Base-by-base conservation (phyloP, 1,140 invertebrate species). In the Aphelenchoides besseyi region DNA sequence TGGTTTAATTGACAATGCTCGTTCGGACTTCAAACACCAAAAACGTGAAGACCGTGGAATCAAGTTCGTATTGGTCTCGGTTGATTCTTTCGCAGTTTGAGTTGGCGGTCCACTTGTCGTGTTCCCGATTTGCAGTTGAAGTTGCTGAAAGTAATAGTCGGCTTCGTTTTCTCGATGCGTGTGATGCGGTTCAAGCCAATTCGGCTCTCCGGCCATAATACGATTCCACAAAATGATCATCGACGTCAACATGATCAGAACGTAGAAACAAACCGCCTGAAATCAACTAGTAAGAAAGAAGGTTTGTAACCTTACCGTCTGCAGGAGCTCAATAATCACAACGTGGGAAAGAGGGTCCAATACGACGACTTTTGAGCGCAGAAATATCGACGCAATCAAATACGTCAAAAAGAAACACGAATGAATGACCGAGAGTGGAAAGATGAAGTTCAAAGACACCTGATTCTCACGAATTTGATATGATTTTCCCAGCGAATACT, bases 401-500 rank as follows among this genome's bases (percentile, higher is more conserved):
- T 66, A 66, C 28, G 26, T 23, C 16, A 66, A 16, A 37, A 66
- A 66, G 63, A 66, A 66, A 37, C 32, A 23, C 0, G 63, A 66
- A 66, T 66, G 63, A 3, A 66, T 8, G 26, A 35, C 8, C 32
- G 63, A 66, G 16, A 66, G 36, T 16, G 63, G 63, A 12, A 66
- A 29, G 32, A 66, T 66, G 1, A 66, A 29, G 12, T 29, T 18
- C 1, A 66, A 29, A 32, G n/a, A 26, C 12, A 66, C 12, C 3
- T 66, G 12, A 3, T 66, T 66, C 32, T 66, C 63, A 23, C 63
- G 63, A 12, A 66, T 66, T 37, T 66, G 63, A 35, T n/a, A 66
- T 26, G 16, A 32, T 29, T 37, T 33, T 23, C 1, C 36, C 16
- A 66, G 29, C 32, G 63, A 32, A 30, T 66, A 66, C 32, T 59